Conservation (phyloP, 2,888 invertebrate species). For the Dendrolimus pini region DNA sequence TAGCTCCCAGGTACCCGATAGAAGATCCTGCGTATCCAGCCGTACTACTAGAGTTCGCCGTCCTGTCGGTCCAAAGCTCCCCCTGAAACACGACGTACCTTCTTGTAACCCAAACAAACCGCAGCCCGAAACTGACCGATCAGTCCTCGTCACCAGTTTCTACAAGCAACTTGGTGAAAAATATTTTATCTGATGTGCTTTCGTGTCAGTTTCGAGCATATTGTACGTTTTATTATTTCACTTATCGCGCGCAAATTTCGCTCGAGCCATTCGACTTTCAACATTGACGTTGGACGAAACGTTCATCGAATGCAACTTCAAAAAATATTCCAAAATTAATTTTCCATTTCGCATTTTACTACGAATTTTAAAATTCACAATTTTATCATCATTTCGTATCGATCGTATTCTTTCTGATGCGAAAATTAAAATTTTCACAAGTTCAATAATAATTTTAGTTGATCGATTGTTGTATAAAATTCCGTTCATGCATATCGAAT, state of each 20-base stretch:
- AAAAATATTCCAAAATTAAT: no score
- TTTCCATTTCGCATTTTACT: no score
- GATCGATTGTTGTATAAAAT: neutral
- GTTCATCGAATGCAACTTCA: constrained; percentile 34
- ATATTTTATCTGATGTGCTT: constrained; percentile 28
- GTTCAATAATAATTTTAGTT: no score
- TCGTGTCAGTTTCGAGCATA: constrained; percentile 36
- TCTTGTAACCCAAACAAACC: constrained; percentile 39
- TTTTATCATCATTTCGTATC: no score
- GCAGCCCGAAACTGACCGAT: constrained; percentile 8
- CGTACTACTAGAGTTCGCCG: constrained; percentile 81
- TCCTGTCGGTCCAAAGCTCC: constrained; percentile 85
- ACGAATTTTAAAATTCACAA: no score
- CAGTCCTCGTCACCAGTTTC: constrained; percentile 2
- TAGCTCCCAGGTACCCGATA: constrained; percentile 62
- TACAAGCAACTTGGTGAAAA: constrained; percentile 8
- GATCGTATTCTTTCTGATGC: no score
- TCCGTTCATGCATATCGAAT: constrained; percentile 4
- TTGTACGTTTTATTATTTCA: constrained; percentile 22
- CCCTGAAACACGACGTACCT: constrained; percentile 66
- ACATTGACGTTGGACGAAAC: constrained; percentile 59
- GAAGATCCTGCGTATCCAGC: constrained; percentile 73
- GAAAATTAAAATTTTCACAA: no score
- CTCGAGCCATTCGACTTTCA: constrained; percentile 36
- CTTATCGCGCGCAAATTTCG: constrained; percentile 49